Base-by-base conservation (phyloP, 2,888 invertebrate genomes). In the Lucinisca nassula region DNA sequence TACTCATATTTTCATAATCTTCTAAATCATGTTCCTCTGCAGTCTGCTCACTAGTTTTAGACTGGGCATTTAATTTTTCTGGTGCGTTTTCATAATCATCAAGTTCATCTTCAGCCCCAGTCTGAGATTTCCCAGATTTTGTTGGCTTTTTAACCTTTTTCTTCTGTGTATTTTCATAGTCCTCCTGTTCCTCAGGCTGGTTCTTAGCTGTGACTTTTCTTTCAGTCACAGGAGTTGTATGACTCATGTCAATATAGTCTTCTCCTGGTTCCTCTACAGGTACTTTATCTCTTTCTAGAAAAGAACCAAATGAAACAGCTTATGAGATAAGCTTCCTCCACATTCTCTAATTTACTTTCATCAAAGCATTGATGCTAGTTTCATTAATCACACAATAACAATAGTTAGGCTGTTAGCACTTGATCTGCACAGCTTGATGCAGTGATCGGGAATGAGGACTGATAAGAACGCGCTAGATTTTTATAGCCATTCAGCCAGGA, bases 141-240 rank as follows among this genome's bases (percentile, higher is more conserved):
- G 35, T 8, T 35, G 32, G 67, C 3, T 14, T 67, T 24, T 67
- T 67, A 21, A 4, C 3, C 21, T 32, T 67, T 35, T 14, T 30
- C 4, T 17, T 21, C 35, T 10, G 35, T 35, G 30, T 27, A 77
- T 82, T 76, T 77, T 82, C 77, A 67, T 82, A 77, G n/a, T 77
- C 77, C 72, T 82, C 82, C 32, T 35, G 58, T 38, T 77, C 32
- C 6, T 27, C n/a, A n/a, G 77, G 14, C 38, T 67, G 35, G 27
- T 61, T 67, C 27, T 58, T 27, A 1, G 6, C 8, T 55, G 37
- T 35, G 35, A n/a, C n/a, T 79, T 30, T 12, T 45, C 70, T 32
- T 45, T 75, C 38, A 3, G 14, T 12, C 32, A 21, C 45, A 49
- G 2, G 17, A 17, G 1, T n/a, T 30, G 49, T 6, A 21, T 49